Evolutionary conservation across 2,797 vertebrate species (phyloP).

Genomic region (Phalloptychus januarius): DNA sequence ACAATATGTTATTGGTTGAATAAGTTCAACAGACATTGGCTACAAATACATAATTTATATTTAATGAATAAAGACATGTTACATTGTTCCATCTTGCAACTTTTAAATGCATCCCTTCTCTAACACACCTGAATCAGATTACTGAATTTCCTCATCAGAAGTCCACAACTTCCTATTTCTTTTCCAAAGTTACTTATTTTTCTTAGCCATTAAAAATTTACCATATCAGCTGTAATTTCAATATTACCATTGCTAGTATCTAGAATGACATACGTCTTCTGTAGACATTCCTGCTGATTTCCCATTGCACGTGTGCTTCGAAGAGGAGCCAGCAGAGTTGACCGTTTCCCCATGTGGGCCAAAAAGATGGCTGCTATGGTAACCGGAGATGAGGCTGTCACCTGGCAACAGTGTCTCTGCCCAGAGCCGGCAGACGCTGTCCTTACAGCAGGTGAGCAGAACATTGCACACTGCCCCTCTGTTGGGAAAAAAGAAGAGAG

Average conservation of each 20-base stretch:
- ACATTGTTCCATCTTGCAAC: not conserved
- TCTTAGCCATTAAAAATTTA: not conserved
- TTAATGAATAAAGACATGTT: not conserved
- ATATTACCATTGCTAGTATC: not conserved
- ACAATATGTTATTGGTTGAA: not conserved
- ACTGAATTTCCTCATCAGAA: not conserved
- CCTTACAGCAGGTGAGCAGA: slow-evolving; percentile 96
- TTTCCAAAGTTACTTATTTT: not conserved
- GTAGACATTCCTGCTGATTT: slow-evolving; percentile 80
- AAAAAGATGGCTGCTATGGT: slow-evolving; percentile 78
- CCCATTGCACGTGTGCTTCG: slow-evolving; percentile 81
- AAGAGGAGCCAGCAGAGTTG: slow-evolving; percentile 76
- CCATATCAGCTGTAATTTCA: not conserved
- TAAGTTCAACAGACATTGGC: not conserved
- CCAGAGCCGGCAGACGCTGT: slow-evolving; percentile 98
- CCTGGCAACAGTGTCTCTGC: slow-evolving; percentile 96
- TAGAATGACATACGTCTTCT: slow-evolving; percentile 83
- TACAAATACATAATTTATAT: not conserved
- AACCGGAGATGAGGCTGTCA: slow-evolving; percentile 88
- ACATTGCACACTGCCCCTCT: slow-evolving; percentile 95
- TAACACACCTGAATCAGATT: not conserved
- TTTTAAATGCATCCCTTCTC: not conserved
- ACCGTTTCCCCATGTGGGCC: slow-evolving; percentile 69
- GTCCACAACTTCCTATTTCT: not conserved
- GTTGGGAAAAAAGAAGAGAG: slow-evolving; percentile 37